Conservation (phyloP, 2,888 invertebrate genomes). For the Cantharis nigra region DNA sequence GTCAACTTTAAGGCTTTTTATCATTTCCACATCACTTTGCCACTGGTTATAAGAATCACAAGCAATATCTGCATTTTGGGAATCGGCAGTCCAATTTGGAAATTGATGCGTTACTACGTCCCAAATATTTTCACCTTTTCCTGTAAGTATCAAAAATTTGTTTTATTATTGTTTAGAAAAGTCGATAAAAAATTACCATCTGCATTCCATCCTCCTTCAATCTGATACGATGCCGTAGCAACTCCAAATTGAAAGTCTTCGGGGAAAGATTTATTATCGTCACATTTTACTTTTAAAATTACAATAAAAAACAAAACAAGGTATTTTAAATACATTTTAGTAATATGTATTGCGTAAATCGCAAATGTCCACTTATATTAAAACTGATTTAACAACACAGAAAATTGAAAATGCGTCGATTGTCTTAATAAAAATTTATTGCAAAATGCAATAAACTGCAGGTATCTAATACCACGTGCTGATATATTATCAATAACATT, state of each 20-base stretch:
- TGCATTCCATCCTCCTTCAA: slow-evolving; percentile 42
- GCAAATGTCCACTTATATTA: not conserved
- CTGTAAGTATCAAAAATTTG: not conserved
- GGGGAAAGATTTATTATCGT: slow-evolving; percentile 34
- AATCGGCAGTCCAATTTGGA: slow-evolving; percentile 42
- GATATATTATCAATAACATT: not conserved
- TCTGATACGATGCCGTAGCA: slow-evolving; percentile 48
- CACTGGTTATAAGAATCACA: too few relatives aligned
- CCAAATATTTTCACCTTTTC: slow-evolving; percentile 61
- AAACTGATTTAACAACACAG: not conserved
- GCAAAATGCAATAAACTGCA: not conserved
- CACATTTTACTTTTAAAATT: not conserved
- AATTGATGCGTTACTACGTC: slow-evolving; percentile 54
- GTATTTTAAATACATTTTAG: not conserved
- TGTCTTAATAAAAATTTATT: not conserved
- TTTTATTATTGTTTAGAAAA: not conserved
- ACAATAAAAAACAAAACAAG: not conserved
- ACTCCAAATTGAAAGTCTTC: slow-evolving; percentile 45
- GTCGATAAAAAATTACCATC: slow-evolving; percentile 19
- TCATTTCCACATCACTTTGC: too few relatives aligned
- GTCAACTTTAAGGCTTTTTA: too few relatives aligned
- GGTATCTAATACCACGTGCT: not conserved
- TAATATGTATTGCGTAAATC: not conserved
- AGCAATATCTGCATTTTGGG: slow-evolving; percentile 40
- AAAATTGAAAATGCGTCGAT: not conserved